Evolutionary conservation across 1,140 invertebrate genomes (phyloP).

Genomic region (Drosophila sturtevanti): DNA sequence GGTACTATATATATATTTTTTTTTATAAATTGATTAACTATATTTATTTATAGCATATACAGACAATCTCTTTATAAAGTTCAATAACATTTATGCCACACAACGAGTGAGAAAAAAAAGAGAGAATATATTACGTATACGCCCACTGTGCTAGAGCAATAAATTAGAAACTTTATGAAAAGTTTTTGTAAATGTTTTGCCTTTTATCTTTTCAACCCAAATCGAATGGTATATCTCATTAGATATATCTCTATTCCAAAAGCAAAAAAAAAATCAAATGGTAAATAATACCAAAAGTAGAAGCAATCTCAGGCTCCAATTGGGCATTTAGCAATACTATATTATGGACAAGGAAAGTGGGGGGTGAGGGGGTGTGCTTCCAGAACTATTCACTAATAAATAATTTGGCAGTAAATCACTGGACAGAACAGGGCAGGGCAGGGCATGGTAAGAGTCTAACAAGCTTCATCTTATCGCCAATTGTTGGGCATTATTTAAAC

Average conservation of each 20-base stretch:
- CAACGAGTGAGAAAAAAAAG: neutral
- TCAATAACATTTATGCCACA: constrained; percentile 37
- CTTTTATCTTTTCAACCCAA: constrained; percentile 61
- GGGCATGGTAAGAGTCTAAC: constrained; percentile 25
- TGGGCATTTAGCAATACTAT: constrained; percentile 8
- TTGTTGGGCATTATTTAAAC: constrained; percentile 75
- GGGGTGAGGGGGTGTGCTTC: too few relatives aligned
- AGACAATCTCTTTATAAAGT: constrained; percentile 25
- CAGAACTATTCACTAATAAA: constrained; percentile 60
- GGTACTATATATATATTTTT: neutral
- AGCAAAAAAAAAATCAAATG: constrained; percentile 39
- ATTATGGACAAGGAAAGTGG: neutral
- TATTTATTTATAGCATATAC: constrained; percentile 20
- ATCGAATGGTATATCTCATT: constrained; percentile 33
- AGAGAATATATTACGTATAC: constrained; percentile 72
- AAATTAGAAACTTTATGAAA: constrained; percentile 67
- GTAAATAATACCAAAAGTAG: constrained; percentile 48
- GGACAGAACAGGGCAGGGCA: constrained; percentile 3
- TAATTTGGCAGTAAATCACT: constrained; percentile 71
- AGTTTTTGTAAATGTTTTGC: constrained; percentile 55
- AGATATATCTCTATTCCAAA: constrained; percentile 34
- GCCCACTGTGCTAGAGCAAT: constrained; percentile 54
- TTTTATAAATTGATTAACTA: constrained; percentile 32
- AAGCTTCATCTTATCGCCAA: constrained; percentile 62
- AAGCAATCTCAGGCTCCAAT: constrained; percentile 12